Evolutionary conservation across 2,888 invertebrate genomes (phyloP), one percentile per base, ranked within the genome.

Genomic region (Matsumyia berberina): DNA sequence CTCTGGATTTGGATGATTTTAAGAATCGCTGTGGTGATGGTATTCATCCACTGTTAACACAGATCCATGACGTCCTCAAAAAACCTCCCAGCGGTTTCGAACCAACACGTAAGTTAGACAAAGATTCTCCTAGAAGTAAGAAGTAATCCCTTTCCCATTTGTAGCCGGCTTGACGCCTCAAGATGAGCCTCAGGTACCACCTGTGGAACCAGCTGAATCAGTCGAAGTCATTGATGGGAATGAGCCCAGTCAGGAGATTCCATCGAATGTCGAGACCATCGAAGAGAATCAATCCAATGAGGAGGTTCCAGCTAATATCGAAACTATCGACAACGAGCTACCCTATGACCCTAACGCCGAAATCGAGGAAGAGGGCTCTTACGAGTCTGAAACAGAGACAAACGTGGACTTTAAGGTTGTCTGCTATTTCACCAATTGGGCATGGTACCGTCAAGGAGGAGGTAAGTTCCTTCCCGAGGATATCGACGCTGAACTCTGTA

Each of bases 401-500:
- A 17, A 74, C 11, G 19, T 69, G 73, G 92, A 93, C 29, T 97
- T 93, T 88, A 97, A 97, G 92, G 95, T 97, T 0, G 95, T 97
- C 4, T 97, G 97, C 89, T 97, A 97, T 89, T 97, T 97, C 90
- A 97, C 97, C 0, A 97, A 97, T 89, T 98, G 97, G 97, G 97
- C 97, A 29, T 97, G 97, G 97, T 97, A 97, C 91, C 94, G 97
- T 87, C 96, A 96, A 88, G 95, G 95, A 0, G 93, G 94, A 76
- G 97, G 96, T 17, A 96, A 96, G 91, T 97, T 94, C 89, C 91
- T 96, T 12, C 97, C 97, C 0, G 95, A 94, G 82, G 95, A 97
- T 89, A 96, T 98, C 55, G 96, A 97, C 89, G 93, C 96, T 0
- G 94, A 96, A 53, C 93, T 98, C 6, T 98, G 98, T 89, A 97